A percentile compares a stretch with the other conserved stretches of the same genome.
phyloP scores from a whole-genome alignment of 2,888 invertebrate species.

The Leucophora obtusa region DNA sequence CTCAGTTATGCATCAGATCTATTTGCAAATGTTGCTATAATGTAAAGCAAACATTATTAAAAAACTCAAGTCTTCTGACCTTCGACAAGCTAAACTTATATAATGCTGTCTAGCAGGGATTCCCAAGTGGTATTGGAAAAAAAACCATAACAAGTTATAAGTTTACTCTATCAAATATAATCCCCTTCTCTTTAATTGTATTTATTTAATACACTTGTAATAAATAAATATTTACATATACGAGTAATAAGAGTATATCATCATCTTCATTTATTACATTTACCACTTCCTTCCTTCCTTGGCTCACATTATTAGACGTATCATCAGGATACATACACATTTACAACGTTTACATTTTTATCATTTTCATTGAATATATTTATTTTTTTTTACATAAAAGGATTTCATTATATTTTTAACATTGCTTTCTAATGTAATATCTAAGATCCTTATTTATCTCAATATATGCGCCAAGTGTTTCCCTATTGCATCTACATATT shows the following conservation, averaged over 20 bases:
- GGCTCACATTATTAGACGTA: slow-evolving; percentile 3
- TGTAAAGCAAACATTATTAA: too few relatives aligned
- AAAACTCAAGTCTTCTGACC: too few relatives aligned
- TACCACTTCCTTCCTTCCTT: slow-evolving; percentile 36
- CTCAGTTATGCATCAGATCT: too few relatives aligned
- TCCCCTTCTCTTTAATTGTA: too few relatives aligned
- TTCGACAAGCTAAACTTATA: too few relatives aligned
- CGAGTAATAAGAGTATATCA: neutral
- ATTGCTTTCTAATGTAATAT: neutral
- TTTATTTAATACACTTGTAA: too few relatives aligned
- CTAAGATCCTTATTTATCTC: slow-evolving; percentile 56
- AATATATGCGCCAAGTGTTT: slow-evolving; percentile 51
- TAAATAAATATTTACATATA: neutral
- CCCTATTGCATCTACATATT: slow-evolving; percentile 44
- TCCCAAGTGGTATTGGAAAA: too few relatives aligned
- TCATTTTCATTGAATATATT: slow-evolving; percentile 18
- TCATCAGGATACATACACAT: neutral
- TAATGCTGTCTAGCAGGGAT: too few relatives aligned
- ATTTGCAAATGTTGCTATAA: too few relatives aligned
- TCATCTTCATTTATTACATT: slow-evolving; percentile 7
- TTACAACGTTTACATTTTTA: neutral
- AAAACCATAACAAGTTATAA: too few relatives aligned
- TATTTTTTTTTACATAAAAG: slow-evolving; percentile 8
- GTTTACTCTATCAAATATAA: too few relatives aligned
- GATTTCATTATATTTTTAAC: slow-evolving; percentile 13